Evolutionary conservation across 37 sponge, comb jelly and placozoan genomes (phyloP), one percentile per base, ranked within the genome.

Genomic region (Halisarca cf. caerulea): DNA sequence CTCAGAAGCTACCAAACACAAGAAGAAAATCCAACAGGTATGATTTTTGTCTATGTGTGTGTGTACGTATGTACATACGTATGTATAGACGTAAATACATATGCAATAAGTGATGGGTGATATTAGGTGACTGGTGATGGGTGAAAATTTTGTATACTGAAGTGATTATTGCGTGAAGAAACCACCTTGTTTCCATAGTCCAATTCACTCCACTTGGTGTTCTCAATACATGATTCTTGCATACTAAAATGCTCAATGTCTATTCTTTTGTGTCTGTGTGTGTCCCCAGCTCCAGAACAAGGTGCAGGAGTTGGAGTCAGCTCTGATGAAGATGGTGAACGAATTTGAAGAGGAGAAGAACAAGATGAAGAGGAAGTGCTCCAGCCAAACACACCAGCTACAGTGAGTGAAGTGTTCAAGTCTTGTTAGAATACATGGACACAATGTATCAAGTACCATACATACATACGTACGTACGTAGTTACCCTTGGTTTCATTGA

Each of bases 341-440:
- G 89, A 90, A 21, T 84, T 96, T 81, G 92, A 94, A 44, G 73
- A 86, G 53, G 97, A 96, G 58, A 91, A 54, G 45, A 47, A 82
- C 15, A 27, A 28, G 51, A 39, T 82, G 38, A 36, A 38, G 28
- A 58, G 70, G 36, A 55, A 21, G 14, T 58, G 80, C 44, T 9
- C 55, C 1, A 20, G 70, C 15, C 58, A 86, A 23, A 30, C 54
- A 54, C 58, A 57, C 54, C 57, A 80, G 33, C 58, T 55, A 18
- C 80, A 55, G 80, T 80, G 80, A 53, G 54, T 36, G n/a, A n/a
- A n/a, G n/a, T n/a, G 14, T n/a, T n/a, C n/a, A n/a, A n/a, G n/a
- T n/a, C n/a, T n/a, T n/a, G n/a, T n/a, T n/a, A n/a, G n/a, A n/a
- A n/a, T n/a, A n/a, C n/a, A n/a, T n/a, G n/a, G n/a, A n/a, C n/a